A percentile compares a stretch with the other conserved stretches of the same genome.
These are phyloP conservation scores for Percopsis transmontana DNA, from an alignment of 2,113 vertebrate species.

Conservation along the genomic window DNA sequence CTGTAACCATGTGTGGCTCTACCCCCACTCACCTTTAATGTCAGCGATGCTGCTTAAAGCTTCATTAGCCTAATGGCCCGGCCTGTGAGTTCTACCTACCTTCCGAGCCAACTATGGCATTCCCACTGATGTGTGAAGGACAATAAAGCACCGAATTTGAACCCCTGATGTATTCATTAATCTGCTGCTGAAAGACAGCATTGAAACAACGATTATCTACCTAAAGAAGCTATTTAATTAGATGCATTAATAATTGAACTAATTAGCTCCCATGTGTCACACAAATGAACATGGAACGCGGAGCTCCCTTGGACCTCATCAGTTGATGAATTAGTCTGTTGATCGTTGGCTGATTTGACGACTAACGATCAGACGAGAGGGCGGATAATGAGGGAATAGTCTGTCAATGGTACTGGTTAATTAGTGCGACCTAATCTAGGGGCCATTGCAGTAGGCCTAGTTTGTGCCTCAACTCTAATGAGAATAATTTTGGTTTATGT, in stretches of 20 bases:
- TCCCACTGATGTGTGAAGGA: constrained; percentile 28
- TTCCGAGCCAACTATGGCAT: constrained; percentile 15
- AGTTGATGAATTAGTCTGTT: constrained; percentile 73
- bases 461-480: constrained; percentile 70
- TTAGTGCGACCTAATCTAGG: constrained; percentile 73
- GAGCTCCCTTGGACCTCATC: constrained; percentile 65
- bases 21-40: constrained; percentile 64
- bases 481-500: constrained; percentile 42
- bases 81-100: constrained; percentile 45
- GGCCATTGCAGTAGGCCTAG: constrained; percentile 66
- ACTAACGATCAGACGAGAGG: constrained; percentile 67
- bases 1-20: constrained; percentile 35
- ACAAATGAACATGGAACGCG: constrained; percentile 54
- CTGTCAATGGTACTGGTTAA: constrained; percentile 72
- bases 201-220: constrained; percentile 47
- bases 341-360: constrained; percentile 71
- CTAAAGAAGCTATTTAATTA: constrained; percentile 72
- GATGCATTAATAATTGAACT: constrained; percentile 74
- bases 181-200: constrained; percentile 37
- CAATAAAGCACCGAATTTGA: neutral
- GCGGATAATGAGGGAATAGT: constrained; percentile 70
- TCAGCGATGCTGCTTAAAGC: constrained; percentile 64
- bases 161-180: constrained; percentile 40
- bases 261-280: constrained; percentile 71
- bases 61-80: constrained; percentile 68